Conservation (phyloP, 2,113 vertebrate genomes). For the Ceratotherium simum region DNA sequence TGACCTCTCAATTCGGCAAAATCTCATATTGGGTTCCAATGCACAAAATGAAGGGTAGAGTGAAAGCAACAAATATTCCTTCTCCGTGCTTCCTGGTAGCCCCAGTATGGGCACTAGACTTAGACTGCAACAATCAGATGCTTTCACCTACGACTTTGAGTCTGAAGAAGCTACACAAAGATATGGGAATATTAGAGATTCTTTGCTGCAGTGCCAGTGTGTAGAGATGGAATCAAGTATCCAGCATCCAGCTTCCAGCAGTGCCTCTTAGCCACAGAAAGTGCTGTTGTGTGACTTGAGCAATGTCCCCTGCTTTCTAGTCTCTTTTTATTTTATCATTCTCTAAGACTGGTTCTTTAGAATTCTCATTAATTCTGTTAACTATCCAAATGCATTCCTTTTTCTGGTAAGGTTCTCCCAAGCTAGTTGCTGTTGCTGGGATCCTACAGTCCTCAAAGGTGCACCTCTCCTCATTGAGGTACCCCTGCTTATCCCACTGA, state of each 20-base stretch:
- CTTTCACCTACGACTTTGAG: neutral
- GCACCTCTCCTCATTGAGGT: neutral
- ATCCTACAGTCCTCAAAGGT: neutral
- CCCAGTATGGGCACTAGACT: too few species aligned
- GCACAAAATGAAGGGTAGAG: fast-evolving
- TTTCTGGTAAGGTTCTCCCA: neutral
- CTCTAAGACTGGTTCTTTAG: neutral
- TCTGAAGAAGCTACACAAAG: neutral
- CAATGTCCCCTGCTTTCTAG: neutral
- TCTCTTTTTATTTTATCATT: neutral
- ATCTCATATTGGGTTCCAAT: neutral
- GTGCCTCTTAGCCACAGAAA: neutral
- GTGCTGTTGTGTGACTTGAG: neutral
- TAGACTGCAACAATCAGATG: neutral
- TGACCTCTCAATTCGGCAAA: neutral
- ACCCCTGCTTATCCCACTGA: neutral
- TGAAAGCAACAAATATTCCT: neutral
- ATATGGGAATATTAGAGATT: neutral
- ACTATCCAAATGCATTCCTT: neutral
- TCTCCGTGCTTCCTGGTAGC: neutral
- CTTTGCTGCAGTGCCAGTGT: neutral
- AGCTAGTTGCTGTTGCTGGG: neutral
- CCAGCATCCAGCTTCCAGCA: neutral
- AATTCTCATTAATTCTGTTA: neutral
- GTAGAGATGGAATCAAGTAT: neutral